phyloP scores from a whole-genome alignment of 2,113 vertebrate genomes.

The Pipra filicauda region DNA sequence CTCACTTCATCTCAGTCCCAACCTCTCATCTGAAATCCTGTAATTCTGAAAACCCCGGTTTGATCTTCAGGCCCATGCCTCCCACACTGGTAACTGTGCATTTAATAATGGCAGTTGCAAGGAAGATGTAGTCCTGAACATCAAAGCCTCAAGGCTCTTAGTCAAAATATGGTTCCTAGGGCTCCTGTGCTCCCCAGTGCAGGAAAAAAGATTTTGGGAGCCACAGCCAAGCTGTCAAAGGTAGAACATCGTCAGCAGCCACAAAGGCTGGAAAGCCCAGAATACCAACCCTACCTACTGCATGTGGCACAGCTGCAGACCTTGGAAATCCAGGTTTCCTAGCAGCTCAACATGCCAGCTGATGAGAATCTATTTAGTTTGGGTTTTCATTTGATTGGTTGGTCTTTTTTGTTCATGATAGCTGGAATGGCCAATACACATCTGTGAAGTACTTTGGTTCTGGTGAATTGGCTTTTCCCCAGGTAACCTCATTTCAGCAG shows the following conservation, averaged over 20 bases:
- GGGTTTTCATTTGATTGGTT: not conserved
- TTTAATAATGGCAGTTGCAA: not conserved
- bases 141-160: not conserved
- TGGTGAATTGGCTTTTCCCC: not conserved
- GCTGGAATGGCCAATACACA: not conserved
- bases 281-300: not conserved
- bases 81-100: not conserved
- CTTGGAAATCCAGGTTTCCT: not conserved
- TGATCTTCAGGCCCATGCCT: not conserved
- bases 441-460: not conserved
- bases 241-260: not conserved
- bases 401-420: not conserved
- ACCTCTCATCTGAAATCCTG: not conserved
- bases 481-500: not conserved
- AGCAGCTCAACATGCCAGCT: not conserved
- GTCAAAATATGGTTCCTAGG: not conserved
- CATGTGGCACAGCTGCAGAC: not conserved
- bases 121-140: not conserved
- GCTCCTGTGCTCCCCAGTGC: not conserved
- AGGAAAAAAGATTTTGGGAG: not conserved
- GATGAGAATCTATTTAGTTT: not conserved
- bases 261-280: not conserved
- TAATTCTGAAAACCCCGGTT: not conserved
- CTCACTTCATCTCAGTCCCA: not conserved
- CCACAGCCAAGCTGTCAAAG: fast-evolving